Evolutionary conservation across 2,797 vertebrate genomes (phyloP), one percentile per base, ranked within the genome.

Genomic region (Chrysocyon brachyurus): DNA sequence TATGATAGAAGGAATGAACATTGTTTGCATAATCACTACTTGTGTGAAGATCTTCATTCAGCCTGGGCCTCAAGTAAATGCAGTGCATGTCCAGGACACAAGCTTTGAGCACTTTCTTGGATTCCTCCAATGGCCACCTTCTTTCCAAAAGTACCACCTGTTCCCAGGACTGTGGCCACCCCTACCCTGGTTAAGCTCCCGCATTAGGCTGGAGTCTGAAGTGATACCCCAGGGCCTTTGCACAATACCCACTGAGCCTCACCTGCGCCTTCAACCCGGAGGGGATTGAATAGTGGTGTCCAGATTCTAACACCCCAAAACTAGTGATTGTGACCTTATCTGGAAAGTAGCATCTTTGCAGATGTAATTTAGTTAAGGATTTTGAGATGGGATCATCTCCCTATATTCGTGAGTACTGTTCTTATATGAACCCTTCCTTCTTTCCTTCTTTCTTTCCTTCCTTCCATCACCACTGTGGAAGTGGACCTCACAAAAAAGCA

Each of bases 211-310:
- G 22, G 64, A 19, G 16, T 68, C 49, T 59, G 26, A 57, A 31
- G 49, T 28, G 63, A 52, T 33, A 5, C 16, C 28, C 36, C 1
- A 21, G 14, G 31, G 49, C 46, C 3, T 17, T 61, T n/a, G 6
- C 12, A 2, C 22, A 40, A 26, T 46, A 31, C 26, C 59, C 40
- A n/a, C 54, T 0, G 17, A 66, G 6, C 16, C 16, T 22, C 46
- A 3, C 15, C 66, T 70, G 11, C 26, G 52, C 28, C 52, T 22
- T 64, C 33, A 19, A 19, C 49, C 57, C 56, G 12, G 16, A 61
- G 14, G 36, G 7, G 52, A 12, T 75, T n/a, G 57, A 87, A 59
- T 10, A 59, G n/a, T 3, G 31, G 31, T 40, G 7, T 16, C 49
- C 52, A 59, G 11, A 88, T 61, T 66, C 68, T 82, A 26, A 28